phyloP scores from a whole-genome alignment of 2,888 invertebrate species.

The Eupithecia dodoneata region DNA sequence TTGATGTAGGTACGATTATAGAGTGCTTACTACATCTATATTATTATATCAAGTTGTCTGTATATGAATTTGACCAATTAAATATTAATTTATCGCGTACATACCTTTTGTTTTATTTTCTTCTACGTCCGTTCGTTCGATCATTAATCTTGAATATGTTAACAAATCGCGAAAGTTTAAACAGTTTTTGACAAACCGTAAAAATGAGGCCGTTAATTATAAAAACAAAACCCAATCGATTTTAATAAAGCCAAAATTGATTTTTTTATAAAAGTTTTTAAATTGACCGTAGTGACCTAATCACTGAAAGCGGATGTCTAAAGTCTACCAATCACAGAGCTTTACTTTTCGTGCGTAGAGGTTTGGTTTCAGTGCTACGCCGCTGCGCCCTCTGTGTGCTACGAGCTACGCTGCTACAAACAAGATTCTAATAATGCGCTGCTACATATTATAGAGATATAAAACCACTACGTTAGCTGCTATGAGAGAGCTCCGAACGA shows the following conservation, averaged over 20 bases:
- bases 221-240: background rate
- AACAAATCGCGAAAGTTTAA: too few species aligned
- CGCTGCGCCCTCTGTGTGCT: constrained; percentile 7
- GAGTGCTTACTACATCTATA: background rate
- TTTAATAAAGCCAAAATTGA: background rate
- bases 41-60: background rate
- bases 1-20: background rate
- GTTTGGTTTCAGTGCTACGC: constrained; percentile 14
- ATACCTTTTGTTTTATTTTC: too few species aligned
- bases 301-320: background rate
- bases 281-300: background rate
- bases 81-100: too few species aligned
- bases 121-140: too few species aligned
- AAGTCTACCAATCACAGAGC: constrained; percentile 8
- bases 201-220: background rate
- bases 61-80: too few species aligned
- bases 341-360: constrained; percentile 15
- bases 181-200: background rate
- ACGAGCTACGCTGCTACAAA: constrained; percentile 20
- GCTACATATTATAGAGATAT: too few species aligned
- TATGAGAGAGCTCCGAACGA: constrained; percentile 18
- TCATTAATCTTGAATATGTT: too few species aligned
- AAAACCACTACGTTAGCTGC: background rate
- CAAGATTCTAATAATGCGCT: too few species aligned
- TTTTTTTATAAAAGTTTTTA: background rate